Base-by-base conservation (phyloP, 2,888 invertebrate species). In the Seira ritae region DNA sequence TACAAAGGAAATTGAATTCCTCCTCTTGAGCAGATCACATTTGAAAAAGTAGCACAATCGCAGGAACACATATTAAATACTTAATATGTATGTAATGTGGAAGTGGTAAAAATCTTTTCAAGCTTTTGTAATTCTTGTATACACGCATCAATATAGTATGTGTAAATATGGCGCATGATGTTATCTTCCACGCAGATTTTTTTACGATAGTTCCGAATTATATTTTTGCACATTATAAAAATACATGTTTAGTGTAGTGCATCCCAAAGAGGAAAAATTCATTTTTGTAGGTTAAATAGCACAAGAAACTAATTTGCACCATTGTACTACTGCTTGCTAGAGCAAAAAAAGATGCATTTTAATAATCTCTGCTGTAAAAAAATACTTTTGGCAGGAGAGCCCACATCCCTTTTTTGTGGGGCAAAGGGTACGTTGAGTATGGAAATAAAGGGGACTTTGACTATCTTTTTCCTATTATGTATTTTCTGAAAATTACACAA, bases 21-120 rank as follows among this genome's bases (percentile, higher is more conserved):
- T 68, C 23, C 22, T 70, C 24, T 2, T 31, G 3, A 31, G 8
- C 31, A 31, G 31, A 31, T 31, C 31, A 65, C 23, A 62, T 42
- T 72, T 67, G 60, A 74, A 74, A 74, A 80, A 80, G 74, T 80
- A 24, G 80, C 80, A 80, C 80, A 79, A 72, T 50, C 20, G 60
- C 72, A 80, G 73, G 73, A 73, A 74, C 74, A 74, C 73, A 50
- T 68, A 22, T 42, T 23, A 42, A 12, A 6, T 20, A 66, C 17
- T 12, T 62, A 24, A 50, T 42, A 66, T 23, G 31, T 31, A 66
- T n/a, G 71, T 68, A 73, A 69, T 80, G 74, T 80, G 80, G 80
- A 80, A 80, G 80, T 74, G 46, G 68, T 8, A 73, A 74, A 37
- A 66, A 6, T 75, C 31, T 37, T 46, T 68, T 31, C 4, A 66